Evolutionary conservation across 2,113 vertebrate genomes (phyloP), one percentile per base, ranked within the genome.

Genomic region (Syrrhaptes paradoxus): DNA sequence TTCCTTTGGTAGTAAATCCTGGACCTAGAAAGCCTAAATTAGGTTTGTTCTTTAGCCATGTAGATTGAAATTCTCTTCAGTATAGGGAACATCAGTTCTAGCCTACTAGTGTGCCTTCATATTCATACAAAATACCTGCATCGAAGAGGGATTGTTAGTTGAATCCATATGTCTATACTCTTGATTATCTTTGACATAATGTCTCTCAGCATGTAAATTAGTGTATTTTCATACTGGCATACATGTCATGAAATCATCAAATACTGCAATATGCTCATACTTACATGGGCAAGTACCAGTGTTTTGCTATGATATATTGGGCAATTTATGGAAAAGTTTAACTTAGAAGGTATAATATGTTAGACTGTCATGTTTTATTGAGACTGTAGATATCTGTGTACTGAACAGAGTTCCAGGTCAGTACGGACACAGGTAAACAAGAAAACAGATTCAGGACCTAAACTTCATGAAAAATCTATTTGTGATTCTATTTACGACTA

Each of bases 121-220:
- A 73, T 32, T 45, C 25, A 28, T 63, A 65, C 80, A 66, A 78
- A 90, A 70, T 62, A 45, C 58, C 48, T 70, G 17, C 46, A 66
- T 48, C 2, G 11, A 89, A 67, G 20, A 9, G 13, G 32, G 22
- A 29, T 76, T 79, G 25, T n/a, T 94, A 38, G 45, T 32, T 66
- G 62, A 79, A 93, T 89, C 87, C 81, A 52, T 92, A 82, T 79
- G 49, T 93, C 87, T 89, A 21, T 67, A 73, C 20, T 45, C 58
- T 75, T 87, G 62, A 87, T 88, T 94, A 43, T 93, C 74, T 94
- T 89, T 85, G 65, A 62, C 63, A 87, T 87, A 72, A 87, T 70
- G 78, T 74, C 71, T 85, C 34, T 49, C 79, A 87, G 62, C 49
- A 79, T 77, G 82, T 89, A 87, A 95, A 96, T 93, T 66, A 91